Base-by-base conservation (phyloP, 2,113 vertebrate species). In the Leptosomus discolor region DNA sequence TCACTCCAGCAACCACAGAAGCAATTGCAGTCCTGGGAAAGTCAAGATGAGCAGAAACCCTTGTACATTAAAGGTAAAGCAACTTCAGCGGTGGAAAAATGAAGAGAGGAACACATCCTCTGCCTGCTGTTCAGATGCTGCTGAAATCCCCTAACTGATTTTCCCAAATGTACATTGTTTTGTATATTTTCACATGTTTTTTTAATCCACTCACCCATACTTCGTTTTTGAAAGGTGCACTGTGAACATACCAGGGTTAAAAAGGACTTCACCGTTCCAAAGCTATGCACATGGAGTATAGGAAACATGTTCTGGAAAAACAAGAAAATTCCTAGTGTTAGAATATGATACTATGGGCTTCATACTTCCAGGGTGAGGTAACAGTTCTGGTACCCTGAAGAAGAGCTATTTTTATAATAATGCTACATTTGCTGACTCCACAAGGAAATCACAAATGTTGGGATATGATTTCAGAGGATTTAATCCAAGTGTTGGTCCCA, bases 1-100 rank as follows among this genome's bases (percentile, higher is more conserved):
- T 95, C 92, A 94, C 83, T 95, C 88, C 79, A 96, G 83, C 94
- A 95, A 67, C 88, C 91, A 91, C 83, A 81, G 73, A 87, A 93
- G 53, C 0, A 0, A 95, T 86, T 93, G 79, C 88, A 84, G 88
- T 58, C 82, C 82, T 94, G 58, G 34, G 68, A 94, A 94, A 92
- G 45, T 84, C 64, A 86, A 91, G 80, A 91, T 84, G 92, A 96
- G 76, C 75, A 95, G 82, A 94, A 96, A 45, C 21, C 32, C 53
- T 67, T 48, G 24, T 87, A 56, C 61, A 10, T 81, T 94, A 91
- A 89, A 88, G 26, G 73, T 85, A 89, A 94, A 96, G 63, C 69
- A 94, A 89, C 65, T 71, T 87, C 61, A 79, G 45, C 63, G 77
- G 58, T 21, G 34, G 18, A 85, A 82, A 94, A 96, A 85, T 43